These are phyloP conservation scores for Anhinga rufa DNA, from an alignment of 2,113 vertebrate species.

Conservation along the genomic window DNA sequence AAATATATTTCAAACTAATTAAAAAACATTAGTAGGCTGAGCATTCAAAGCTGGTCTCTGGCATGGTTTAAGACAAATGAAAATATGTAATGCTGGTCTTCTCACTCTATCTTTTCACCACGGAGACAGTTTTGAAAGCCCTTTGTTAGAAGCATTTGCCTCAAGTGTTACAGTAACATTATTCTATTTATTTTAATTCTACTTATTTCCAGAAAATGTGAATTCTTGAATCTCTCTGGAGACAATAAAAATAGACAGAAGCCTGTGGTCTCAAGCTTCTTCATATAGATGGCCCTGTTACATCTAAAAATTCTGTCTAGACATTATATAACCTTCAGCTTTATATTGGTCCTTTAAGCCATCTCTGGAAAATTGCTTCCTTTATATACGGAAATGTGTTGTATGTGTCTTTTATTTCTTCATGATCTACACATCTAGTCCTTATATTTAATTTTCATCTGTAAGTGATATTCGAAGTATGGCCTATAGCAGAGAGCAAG, in stretches of 20 bases:
- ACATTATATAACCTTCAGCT: background rate
- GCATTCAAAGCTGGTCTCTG: background rate
- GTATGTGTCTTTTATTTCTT: background rate
- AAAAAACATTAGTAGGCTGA: background rate
- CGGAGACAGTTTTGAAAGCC: background rate
- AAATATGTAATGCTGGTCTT: background rate
- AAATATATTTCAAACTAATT: background rate
- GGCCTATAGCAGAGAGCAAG: background rate
- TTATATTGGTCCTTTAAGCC: background rate
- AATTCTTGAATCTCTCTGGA: background rate
- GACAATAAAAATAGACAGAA: background rate
- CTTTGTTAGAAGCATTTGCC: background rate
- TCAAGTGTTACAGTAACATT: background rate
- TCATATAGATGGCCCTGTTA: background rate
- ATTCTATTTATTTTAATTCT: background rate
- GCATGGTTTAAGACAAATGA: background rate
- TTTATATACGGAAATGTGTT: background rate
- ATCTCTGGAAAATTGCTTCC: background rate
- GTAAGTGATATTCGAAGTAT: background rate
- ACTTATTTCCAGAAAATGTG: background rate
- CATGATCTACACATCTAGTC: background rate
- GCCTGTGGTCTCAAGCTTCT: background rate
- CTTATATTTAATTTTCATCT: background rate
- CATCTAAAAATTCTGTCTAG: background rate
- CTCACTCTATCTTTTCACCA: background rate